Base-by-base conservation (phyloP, 2,888 invertebrate species). In the Drosophila silvestris region DNA sequence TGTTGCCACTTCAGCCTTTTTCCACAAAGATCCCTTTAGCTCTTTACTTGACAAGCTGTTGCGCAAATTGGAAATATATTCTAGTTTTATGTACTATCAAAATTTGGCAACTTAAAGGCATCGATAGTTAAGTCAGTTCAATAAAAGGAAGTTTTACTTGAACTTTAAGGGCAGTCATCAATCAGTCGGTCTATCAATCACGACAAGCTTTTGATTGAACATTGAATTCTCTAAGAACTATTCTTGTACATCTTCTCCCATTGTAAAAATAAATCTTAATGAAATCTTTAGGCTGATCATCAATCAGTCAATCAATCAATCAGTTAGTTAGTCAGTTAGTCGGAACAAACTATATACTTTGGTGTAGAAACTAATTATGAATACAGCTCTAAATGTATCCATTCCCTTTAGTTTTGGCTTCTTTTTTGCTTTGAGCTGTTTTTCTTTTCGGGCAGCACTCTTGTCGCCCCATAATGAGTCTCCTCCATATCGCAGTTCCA, bases 401-500 rank as follows among this genome's bases (percentile, higher is more conserved):
- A 7, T 22, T 22, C 3, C 16, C 5, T 0, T 47, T 16, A 26
- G 9, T 51, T 28, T 28, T 51, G 10, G 51, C 30, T 52, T 52
- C n/a, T 52, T 52, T 30, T 30, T 52, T n/a, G 7, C 12, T 12
- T 32, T 30, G 28, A 16, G 47, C 26, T 26, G 16, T 9, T 26
- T 47, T 7, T 16, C 1, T 44, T 16, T 19, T 28, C 16, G 14
- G 14, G 14, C 53, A 53, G 32, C 53, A 32, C 53, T 53, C 6
- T n/a, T 22, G 16, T 32, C 22, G 32, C 32, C n/a, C n/a, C 32
- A 14, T 30, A 70, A 69, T 69, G 69, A 66, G 67, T 58, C 67
- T 58, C 58, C 57, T 47, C 26, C 28, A 16, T 52, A 51, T 44
- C 35, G 39, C 53, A 53, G 50, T 28, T 30, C 28, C 51, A 28